Percentiles rank a stretch among this genome's conserved stretches.
phyloP scores from a whole-genome alignment of 2,888 invertebrate genomes.

The Drosophila fungiperda region DNA sequence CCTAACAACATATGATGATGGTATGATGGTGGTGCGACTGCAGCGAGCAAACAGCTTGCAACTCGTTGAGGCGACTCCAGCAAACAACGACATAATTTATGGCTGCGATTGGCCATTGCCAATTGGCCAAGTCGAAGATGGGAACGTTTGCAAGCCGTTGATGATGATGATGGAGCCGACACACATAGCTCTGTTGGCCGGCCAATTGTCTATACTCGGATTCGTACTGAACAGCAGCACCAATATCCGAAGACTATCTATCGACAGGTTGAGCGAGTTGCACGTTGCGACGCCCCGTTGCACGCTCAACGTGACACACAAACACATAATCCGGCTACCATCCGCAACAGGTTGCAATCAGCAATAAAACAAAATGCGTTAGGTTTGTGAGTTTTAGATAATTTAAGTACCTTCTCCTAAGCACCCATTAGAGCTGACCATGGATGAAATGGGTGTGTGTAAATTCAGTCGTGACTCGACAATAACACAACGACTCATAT shows the following conservation, averaged over 20 bases:
- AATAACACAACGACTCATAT: neutral
- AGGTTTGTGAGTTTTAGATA: slow-evolving; percentile 21
- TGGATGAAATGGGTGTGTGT: neutral
- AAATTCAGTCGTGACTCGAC: neutral
- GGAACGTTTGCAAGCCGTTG: slow-evolving; percentile 31
- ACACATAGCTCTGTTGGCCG: slow-evolving; percentile 47
- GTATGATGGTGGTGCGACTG: slow-evolving; percentile 46
- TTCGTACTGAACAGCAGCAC: neutral
- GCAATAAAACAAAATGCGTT: slow-evolving; percentile 23
- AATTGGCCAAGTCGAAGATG: slow-evolving; percentile 51
- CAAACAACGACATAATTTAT: slow-evolving; percentile 75
- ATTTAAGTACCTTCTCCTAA: slow-evolving; percentile 12
- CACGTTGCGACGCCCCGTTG: slow-evolving; percentile 42
- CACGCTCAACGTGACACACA: slow-evolving; percentile 62
- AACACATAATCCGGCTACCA: slow-evolving; percentile 53
- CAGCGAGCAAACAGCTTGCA: slow-evolving; percentile 9
- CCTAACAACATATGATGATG: slow-evolving; percentile 47
- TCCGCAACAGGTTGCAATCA: slow-evolving; percentile 61
- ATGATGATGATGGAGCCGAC: slow-evolving; percentile 52
- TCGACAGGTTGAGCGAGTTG: slow-evolving; percentile 75
- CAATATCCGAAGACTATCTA: slow-evolving; percentile 50
- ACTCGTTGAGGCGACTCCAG: slow-evolving; percentile 21
- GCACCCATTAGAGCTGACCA: slow-evolving; percentile 8
- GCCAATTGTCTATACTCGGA: slow-evolving; percentile 45
- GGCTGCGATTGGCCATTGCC: slow-evolving; percentile 55